Base-by-base conservation (phyloP, 2,797 vertebrate genomes). In the Phoxinus dragarum region DNA sequence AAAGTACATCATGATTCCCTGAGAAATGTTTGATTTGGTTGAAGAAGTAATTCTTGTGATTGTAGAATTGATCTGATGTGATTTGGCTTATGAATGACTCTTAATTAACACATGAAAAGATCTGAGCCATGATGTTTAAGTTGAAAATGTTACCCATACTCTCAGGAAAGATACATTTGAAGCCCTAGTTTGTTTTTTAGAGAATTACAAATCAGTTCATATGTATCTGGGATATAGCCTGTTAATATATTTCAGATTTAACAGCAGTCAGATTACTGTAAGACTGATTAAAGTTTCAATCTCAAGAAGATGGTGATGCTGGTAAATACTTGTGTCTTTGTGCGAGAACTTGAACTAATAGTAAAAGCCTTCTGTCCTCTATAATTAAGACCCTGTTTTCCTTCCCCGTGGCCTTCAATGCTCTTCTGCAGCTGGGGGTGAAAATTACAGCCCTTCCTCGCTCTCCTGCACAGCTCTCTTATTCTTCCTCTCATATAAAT, bases 361-460 rank as follows among this genome's bases (percentile, higher is more conserved):
- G 87, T 86, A 88, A 79, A 91, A 90, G 90, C 87, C 89, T 88
- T 89, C 86, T 85, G 88, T 91, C 88, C 92, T 89, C 84, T 90
- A 89, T 94, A 94, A 94, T 94, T 91, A 93, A 92, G 86, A 91
- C 84, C 89, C 44, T 78, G 91, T 47, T 59, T 82, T 86, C 81
- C 86, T 82, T 80, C 71, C 73, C 64, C 34, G 82, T 19, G 78
- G 79, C 82, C 86, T 86, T 87, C 52, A 68, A 36, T 82, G 81
- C 81, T 64, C 54, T 49, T 59, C 89, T 66, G 88, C 91, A 90
- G 88, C 91, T 90, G 88, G 92, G 80, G 87, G 79, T 85, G 90
- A 79, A 93, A 93, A 93, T 94, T 91, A 94, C 85, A 91, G 92
- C 87, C 90, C 90, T 86, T 86, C 78, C 31, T 68, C 56, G 40